These are phyloP conservation scores for Spea bombifrons DNA, from an alignment of 2,113 vertebrate genomes.

Conservation along the genomic window DNA sequence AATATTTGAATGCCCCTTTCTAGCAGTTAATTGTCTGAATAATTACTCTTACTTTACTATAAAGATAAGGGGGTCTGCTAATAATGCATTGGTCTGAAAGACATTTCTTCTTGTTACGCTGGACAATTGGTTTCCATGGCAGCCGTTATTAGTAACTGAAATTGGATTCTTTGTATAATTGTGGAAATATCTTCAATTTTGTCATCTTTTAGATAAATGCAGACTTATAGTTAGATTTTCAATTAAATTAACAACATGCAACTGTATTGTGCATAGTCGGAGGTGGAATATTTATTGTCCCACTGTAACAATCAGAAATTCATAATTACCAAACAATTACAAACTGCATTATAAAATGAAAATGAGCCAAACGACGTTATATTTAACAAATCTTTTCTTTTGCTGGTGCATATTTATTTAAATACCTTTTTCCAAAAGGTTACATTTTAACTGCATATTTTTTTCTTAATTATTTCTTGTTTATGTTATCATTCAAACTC, in stretches of 20 bases:
- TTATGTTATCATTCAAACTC: too few species aligned
- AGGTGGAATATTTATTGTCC: background rate
- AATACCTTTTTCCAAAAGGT: too few species aligned
- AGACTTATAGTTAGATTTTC: background rate
- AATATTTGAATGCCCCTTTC: background rate
- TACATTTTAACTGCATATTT: too few species aligned
- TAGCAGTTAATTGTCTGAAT: constrained; percentile 31
- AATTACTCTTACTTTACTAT: constrained; percentile 33
- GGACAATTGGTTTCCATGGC: constrained; percentile 67
- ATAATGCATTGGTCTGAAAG: constrained; percentile 71
- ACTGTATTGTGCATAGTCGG: background rate
- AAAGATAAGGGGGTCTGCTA: constrained; percentile 61
- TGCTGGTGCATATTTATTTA: too few species aligned
- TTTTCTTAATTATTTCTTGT: too few species aligned
- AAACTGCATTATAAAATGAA: too few species aligned
- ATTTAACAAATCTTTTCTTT: too few species aligned
- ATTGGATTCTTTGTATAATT: constrained; percentile 67
- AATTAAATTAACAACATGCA: background rate
- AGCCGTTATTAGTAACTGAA: constrained; percentile 71
- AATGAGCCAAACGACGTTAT: too few species aligned
- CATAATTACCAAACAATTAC: too few species aligned
- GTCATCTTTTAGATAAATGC: constrained; percentile 23
- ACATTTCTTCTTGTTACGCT: constrained; percentile 66
- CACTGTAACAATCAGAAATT: too few species aligned
- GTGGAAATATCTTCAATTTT: constrained; percentile 58